Percentiles rank a stretch among this genome's conserved stretches.
Conservation (phyloP, 2,113 vertebrate genomes). For the Brienomyrus brachyistius region DNA sequence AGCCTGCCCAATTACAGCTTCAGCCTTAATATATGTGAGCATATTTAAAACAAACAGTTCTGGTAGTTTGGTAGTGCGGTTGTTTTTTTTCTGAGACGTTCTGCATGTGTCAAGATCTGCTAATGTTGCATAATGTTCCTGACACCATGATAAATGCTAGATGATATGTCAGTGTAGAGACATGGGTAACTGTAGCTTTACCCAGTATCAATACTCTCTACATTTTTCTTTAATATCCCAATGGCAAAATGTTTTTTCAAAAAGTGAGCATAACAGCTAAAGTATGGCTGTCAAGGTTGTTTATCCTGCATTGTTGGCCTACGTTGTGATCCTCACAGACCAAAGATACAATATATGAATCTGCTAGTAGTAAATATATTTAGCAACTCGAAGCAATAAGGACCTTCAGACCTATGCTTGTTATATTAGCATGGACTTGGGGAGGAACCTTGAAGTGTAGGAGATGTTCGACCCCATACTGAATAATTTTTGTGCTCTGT, state of each 20-base stretch:
- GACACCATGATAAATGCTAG: not conserved
- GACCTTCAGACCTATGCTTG: not conserved
- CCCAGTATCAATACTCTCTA: not conserved
- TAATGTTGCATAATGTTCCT: not conserved
- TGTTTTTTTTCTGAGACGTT: not conserved
- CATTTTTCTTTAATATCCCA: not conserved
- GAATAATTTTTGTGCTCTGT: not conserved
- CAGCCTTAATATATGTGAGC: not conserved
- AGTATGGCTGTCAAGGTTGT: not conserved
- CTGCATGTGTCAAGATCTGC: not conserved
- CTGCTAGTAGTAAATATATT: not conserved
- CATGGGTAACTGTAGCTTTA: not conserved
- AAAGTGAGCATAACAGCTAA: not conserved
- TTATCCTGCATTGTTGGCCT: not conserved
- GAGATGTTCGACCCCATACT: not conserved
- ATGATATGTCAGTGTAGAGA: not conserved
- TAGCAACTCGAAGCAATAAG: not conserved
- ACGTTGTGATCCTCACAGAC: not conserved
- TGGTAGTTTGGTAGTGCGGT: not conserved
- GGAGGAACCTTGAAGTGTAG: not conserved
- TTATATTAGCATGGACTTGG: not conserved
- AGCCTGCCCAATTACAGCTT: not conserved
- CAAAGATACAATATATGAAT: not conserved
- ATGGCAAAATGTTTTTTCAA: not conserved
- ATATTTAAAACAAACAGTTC: not conserved